Percentiles rank a stretch among this genome's conserved stretches.
phyloP scores from a whole-genome alignment of 2,113 vertebrate genomes.

The Meleagris gallopavo region DNA sequence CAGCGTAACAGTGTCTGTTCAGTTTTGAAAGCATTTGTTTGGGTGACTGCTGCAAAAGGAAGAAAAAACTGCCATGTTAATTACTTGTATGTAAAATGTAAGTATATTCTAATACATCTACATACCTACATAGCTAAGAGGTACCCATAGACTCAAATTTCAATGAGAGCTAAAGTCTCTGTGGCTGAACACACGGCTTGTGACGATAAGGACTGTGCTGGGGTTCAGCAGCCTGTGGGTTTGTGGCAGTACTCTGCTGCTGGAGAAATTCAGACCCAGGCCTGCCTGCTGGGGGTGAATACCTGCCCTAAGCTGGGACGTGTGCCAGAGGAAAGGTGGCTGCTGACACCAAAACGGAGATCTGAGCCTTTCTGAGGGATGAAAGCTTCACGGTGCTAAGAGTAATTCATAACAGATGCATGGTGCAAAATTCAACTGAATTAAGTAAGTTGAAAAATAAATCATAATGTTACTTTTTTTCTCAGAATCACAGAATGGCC shows the following conservation, averaged over 20 bases:
- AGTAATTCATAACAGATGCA: not conserved
- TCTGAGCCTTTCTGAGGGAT: not conserved
- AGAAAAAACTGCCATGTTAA: not conserved
- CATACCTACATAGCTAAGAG: not conserved
- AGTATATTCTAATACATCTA: too few relatives aligned
- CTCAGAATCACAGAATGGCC: not conserved
- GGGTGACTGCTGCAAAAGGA: not conserved
- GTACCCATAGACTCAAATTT: not conserved
- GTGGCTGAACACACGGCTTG: not conserved
- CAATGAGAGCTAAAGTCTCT: not conserved
- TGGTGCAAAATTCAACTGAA: not conserved
- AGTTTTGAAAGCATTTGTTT: not conserved
- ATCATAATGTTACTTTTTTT: not conserved
- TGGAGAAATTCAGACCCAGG: not conserved
- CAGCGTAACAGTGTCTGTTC: not conserved
- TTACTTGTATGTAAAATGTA: too few relatives aligned
- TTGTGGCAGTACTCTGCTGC: not conserved
- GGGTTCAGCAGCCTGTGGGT: fast-evolving
- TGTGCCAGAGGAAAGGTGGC: not conserved
- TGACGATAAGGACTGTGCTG: not conserved
- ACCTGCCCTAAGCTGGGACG: not conserved
- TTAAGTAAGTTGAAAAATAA: not conserved
- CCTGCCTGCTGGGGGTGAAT: not conserved
- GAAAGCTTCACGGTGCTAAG: not conserved
- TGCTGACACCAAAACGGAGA: not conserved